These are phyloP conservation scores for Thera britannica DNA, from an alignment of 2,888 invertebrate genomes.

Conservation along the genomic window DNA sequence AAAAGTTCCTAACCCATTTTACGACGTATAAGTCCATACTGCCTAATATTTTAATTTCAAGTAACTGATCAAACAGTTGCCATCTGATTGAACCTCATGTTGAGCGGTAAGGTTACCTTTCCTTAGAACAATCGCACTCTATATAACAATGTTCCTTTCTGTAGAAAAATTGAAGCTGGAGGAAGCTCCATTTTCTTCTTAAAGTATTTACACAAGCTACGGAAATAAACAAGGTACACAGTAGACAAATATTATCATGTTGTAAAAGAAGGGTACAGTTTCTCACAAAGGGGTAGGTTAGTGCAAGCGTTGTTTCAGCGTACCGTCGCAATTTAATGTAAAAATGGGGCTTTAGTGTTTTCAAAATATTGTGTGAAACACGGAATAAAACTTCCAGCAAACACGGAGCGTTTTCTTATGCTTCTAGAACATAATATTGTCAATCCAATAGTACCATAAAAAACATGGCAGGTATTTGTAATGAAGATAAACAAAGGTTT, in stretches of 20 bases:
- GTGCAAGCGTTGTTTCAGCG: conserved; percentile 17
- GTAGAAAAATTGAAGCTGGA: neutral
- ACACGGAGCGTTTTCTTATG: neutral
- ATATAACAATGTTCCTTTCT: neutral
- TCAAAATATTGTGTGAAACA: conserved; percentile 1
- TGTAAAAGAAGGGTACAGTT: conserved; percentile 26
- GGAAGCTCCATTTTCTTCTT: conserved; percentile 4
- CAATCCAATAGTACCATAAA: too few relatives aligned
- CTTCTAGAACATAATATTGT: neutral
- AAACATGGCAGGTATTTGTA: too few relatives aligned
- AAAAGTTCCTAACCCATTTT: too few relatives aligned
- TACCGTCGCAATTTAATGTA: conserved; percentile 4
- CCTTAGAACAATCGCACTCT: too few relatives aligned
- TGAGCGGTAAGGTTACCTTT: too few relatives aligned
- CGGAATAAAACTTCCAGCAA: neutral
- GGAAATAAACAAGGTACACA: conserved; percentile 13
- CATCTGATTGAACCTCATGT: too few relatives aligned
- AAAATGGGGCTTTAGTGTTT: conserved; percentile 13
- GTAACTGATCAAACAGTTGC: too few relatives aligned
- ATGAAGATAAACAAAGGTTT: neutral
- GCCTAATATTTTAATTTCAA: too few relatives aligned
- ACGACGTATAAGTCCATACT: too few relatives aligned
- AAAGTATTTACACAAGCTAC: conserved; percentile 17
- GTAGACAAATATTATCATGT: conserved; percentile 39
- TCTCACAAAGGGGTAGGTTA: conserved; percentile 33